A percentile compares a stretch with the other conserved stretches of the same genome.
These are phyloP conservation scores for Drosophila mayaguana DNA, from an alignment of 2,888 invertebrate species.

Conservation along the genomic window DNA sequence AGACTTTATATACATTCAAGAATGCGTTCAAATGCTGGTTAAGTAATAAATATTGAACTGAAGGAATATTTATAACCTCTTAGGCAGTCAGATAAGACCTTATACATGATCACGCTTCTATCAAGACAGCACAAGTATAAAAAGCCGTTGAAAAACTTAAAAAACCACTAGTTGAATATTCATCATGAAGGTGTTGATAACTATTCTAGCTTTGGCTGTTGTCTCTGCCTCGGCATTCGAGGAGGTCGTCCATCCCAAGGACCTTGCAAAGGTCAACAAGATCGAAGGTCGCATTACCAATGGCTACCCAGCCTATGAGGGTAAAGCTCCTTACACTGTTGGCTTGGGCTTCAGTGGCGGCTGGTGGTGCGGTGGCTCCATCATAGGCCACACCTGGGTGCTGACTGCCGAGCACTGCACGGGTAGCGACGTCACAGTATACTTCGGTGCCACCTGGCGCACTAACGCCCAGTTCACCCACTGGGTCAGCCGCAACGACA, in stretches of 20 bases:
- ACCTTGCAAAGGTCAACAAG: constrained; percentile 30
- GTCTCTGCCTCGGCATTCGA: constrained; percentile 38
- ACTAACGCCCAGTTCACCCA: no score
- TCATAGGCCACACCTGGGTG: no score
- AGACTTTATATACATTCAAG: neutral
- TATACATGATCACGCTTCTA: neutral
- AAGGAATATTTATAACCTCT: constrained; percentile 29
- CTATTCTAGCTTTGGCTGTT: constrained; percentile 56
- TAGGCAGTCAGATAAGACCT: constrained; percentile 24
- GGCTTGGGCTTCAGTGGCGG: no score
- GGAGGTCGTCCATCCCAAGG: constrained; percentile 48
- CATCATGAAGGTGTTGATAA: constrained; percentile 59
- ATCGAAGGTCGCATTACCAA: constrained; percentile 67
- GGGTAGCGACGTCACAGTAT: no score
- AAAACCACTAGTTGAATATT: constrained; percentile 26
- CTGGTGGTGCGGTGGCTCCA: no score
- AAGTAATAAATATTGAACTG: constrained; percentile 16
- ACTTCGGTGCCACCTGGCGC: no score
- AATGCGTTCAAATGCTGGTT: neutral
- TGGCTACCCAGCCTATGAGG: constrained; percentile 60
- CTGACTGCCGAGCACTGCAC: no score
- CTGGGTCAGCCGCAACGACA: no score
- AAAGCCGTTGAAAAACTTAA: neutral
- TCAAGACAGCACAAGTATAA: constrained; percentile 20
- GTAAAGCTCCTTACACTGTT: constrained; percentile 76